Conservation (phyloP, 1,140 invertebrate genomes). For the Drosophila prosaltans region DNA sequence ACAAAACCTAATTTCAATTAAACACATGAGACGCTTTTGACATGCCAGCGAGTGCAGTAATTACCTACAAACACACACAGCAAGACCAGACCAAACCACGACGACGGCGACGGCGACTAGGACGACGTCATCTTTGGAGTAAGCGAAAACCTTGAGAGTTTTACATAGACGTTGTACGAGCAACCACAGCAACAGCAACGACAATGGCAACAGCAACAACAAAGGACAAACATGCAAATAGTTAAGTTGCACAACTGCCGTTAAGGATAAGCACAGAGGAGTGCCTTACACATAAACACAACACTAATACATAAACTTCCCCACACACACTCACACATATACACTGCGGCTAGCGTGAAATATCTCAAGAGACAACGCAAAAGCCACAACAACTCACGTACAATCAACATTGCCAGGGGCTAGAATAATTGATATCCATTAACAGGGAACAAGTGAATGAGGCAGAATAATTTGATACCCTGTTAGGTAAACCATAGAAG, state of each 20-base stretch:
- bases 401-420: constrained; percentile 13
- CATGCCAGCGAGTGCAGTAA: constrained; percentile 45
- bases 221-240: constrained; percentile 70
- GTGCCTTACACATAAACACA: constrained; percentile 46
- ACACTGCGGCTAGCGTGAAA: constrained; percentile 31
- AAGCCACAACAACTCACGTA: constrained; percentile 49
- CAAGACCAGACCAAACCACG: constrained; percentile 5
- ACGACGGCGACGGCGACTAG: constrained; percentile 6
- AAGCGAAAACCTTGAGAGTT: constrained; percentile 32
- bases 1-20: constrained; percentile 64
- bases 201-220: constrained; percentile 39
- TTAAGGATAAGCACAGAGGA: constrained; percentile 77
- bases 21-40: constrained; percentile 45
- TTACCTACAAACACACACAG: constrained; percentile 43
- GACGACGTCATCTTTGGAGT: constrained; percentile 59
- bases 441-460: background rate
- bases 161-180: background rate
- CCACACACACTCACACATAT: constrained; percentile 13
- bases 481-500: background rate
- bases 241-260: constrained; percentile 69
- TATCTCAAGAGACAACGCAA: constrained; percentile 71
- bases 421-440: constrained; percentile 25
- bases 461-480: background rate
- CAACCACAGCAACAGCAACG: constrained; percentile 17
- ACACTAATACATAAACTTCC: constrained; percentile 5